Evolutionary conservation across 2,888 invertebrate species (phyloP).

Genomic region (Clanis bilineata): DNA sequence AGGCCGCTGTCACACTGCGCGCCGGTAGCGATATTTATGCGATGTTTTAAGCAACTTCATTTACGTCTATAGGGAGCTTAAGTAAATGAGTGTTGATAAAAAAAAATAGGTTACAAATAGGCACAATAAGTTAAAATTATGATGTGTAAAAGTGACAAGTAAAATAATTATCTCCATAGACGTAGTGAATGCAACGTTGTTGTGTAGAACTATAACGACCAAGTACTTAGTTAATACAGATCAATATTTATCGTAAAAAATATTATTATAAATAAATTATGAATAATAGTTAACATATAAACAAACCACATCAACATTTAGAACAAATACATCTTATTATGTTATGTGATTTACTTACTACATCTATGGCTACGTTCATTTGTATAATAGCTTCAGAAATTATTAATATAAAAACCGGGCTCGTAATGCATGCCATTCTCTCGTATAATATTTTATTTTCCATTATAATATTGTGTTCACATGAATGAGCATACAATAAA

Average conservation of each 20-base stretch:
- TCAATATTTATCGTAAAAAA: no score
- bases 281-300: no score
- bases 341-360: neutral
- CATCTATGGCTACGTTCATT: neutral
- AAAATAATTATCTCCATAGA: no score
- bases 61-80: neutral
- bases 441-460: conserved; percentile 10
- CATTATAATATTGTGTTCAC: conserved; percentile 16
- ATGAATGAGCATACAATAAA: conserved; percentile 19
- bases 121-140: no score
- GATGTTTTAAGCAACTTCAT: neutral
- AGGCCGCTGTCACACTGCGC: conserved; percentile 5
- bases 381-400: neutral
- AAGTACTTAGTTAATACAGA: no score
- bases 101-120: no score
- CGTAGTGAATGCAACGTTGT: no score
- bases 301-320: no score
- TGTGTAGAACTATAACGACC: no score
- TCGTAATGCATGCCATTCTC: neutral
- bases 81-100: neutral
- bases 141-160: no score
- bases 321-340: neutral
- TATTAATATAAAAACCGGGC: neutral
- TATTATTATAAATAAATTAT: no score
- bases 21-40: neutral